Percentiles rank a stretch among this genome's conserved stretches.
Evolutionary conservation across 2,113 vertebrate genomes (phyloP).

Genomic region (Stercorarius parasiticus): DNA sequence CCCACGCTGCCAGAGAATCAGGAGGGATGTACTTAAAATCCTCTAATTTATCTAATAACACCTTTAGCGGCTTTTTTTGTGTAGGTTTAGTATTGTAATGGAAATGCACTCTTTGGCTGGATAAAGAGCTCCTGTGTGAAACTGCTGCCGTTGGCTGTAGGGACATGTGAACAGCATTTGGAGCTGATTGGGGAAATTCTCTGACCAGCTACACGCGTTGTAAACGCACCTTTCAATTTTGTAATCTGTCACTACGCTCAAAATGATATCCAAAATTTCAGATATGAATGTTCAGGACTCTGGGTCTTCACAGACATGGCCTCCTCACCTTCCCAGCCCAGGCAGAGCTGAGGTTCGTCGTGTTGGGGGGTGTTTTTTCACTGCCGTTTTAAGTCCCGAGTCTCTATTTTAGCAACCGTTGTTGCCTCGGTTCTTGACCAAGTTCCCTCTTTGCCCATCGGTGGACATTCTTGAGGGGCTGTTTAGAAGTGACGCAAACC

Average conservation of each 20-base stretch:
- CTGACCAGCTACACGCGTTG: background rate
- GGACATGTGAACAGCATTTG: background rate
- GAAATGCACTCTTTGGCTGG: constrained; percentile 57
- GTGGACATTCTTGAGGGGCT: rapidly evolving
- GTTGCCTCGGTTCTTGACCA: background rate
- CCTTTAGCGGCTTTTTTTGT: constrained; percentile 70
- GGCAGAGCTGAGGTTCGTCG: background rate
- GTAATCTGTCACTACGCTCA: background rate
- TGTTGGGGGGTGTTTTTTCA: background rate
- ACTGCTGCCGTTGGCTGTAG: background rate
- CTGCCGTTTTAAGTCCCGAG: background rate
- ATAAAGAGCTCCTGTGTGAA: constrained; percentile 38
- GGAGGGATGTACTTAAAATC: constrained; percentile 77
- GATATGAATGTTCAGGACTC: background rate
- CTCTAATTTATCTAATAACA: constrained; percentile 79
- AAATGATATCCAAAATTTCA: background rate
- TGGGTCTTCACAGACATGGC: background rate
- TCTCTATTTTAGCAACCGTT: background rate
- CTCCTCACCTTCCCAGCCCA: background rate
- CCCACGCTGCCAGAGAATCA: constrained; percentile 67
- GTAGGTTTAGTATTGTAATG: constrained; percentile 73
- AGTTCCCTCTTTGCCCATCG: background rate
- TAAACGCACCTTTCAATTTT: background rate
- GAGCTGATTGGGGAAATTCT: background rate
- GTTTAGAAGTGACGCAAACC: background rate